phyloP scores from a whole-genome alignment of 2,888 invertebrate genomes.

The Ischnus inquisitorius region DNA sequence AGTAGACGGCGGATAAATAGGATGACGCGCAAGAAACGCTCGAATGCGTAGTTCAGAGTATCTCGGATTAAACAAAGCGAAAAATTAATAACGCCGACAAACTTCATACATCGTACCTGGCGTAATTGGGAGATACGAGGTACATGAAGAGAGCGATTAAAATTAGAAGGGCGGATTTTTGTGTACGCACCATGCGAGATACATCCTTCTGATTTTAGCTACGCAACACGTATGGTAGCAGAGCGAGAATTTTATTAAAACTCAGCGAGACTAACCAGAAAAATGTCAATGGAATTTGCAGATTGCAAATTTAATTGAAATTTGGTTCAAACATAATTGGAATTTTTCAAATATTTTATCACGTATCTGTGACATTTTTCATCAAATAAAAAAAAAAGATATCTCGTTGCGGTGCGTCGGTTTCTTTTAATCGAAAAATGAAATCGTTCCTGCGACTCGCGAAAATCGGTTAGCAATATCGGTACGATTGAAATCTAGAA shows the following conservation, averaged over 20 bases:
- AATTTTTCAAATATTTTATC: too few relatives aligned
- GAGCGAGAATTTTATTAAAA: too few relatives aligned
- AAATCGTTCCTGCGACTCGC: background rate
- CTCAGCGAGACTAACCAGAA: too few relatives aligned
- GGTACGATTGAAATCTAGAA: slow-evolving; percentile 12
- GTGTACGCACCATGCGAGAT: background rate
- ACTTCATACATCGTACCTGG: slow-evolving; percentile 6
- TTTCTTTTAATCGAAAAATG: background rate
- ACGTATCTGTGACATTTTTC: too few relatives aligned
- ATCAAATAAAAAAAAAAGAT: too few relatives aligned
- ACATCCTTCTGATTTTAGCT: background rate
- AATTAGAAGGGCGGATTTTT: background rate
- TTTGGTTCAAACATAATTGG: too few relatives aligned
- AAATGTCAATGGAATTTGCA: too few relatives aligned
- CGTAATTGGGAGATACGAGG: slow-evolving; percentile 21
- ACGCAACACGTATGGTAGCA: background rate
- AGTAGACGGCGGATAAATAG: background rate
- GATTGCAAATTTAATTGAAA: too few relatives aligned
- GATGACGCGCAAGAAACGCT: background rate
- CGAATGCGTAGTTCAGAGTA: background rate
- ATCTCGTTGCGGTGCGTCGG: too few relatives aligned
- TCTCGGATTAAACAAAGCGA: slow-evolving; percentile 37
- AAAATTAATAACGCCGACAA: slow-evolving; percentile 54
- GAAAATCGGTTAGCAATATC: background rate
- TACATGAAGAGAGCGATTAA: background rate